phyloP scores from a whole-genome alignment of 2,113 vertebrate species.

The Elephas maximus region DNA sequence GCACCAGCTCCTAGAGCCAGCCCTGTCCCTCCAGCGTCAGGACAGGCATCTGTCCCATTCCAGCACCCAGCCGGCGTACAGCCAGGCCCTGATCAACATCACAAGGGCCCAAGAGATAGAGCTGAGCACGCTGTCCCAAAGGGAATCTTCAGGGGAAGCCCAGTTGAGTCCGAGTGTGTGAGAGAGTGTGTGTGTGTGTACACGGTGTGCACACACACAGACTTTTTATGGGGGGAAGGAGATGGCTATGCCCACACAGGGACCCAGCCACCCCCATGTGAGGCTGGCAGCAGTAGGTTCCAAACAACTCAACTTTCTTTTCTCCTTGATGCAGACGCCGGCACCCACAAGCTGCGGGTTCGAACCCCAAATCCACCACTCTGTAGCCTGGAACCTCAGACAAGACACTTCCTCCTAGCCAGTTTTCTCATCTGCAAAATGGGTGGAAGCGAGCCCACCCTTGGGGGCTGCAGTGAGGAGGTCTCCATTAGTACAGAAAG shows the following conservation, averaged over 20 bases:
- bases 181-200: background rate
- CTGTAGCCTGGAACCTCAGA: background rate
- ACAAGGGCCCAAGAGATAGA: background rate
- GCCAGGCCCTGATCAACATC: background rate
- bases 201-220: background rate
- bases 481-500: no score
- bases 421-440: background rate
- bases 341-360: background rate
- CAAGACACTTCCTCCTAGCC: background rate
- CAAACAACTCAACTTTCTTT: background rate
- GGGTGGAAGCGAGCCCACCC: background rate
- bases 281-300: background rate
- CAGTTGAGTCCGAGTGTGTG: background rate
- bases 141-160: background rate
- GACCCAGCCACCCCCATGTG: background rate
- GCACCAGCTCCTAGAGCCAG: background rate
- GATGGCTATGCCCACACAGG: background rate
- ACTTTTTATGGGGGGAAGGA: background rate
- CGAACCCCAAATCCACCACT: background rate
- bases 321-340: fast-evolving
- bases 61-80: background rate
- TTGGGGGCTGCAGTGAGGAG: background rate
- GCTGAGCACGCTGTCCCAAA: background rate
- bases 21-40: background rate
- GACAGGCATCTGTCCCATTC: fast-evolving